Base-by-base conservation (phyloP, 2,888 invertebrate genomes). In the Oscheius sp. region DNA sequence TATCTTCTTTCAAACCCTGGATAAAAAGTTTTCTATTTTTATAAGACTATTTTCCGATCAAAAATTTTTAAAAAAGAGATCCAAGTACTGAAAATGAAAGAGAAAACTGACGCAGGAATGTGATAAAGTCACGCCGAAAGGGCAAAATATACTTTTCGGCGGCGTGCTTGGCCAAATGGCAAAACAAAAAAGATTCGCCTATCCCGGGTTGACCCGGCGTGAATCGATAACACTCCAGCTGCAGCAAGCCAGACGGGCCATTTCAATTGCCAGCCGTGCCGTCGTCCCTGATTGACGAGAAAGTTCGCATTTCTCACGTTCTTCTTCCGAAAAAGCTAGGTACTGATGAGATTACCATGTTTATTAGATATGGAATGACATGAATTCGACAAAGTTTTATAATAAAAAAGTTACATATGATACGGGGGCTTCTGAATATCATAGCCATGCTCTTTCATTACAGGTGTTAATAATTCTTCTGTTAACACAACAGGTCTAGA, bases 381-480 rank as follows among this genome's bases (percentile, higher is more conserved):
- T 15, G 42, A 12, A 27, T 29, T 6, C 6, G 52, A 29, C 52
- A 52, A 27, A 20, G 27, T 52, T 29, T 25, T 12, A 52, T 29
- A 52, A 52, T 27, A 15, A 27, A 52, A 52, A 25, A 20, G 37
- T 58, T 42, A 53, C 58, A 29, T 23, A 66, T 79, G 80, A 58
- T 82, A 97, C 81, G 93, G 92, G 0, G 96, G 95, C 85, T 96
- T 96, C 83, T 94, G 92, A 23, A 96, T 93, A 48, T 92, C 92
- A 58, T 98, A 95, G 37, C 97, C 97, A 87, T 96, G 96, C 87
- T 98, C 97, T 20, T 92, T 91, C 20, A 98, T 90, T 0, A 96
- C 96, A 1, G 96, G 95, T 2, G 93, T 92, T 52, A 98, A 89
- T 87, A 97, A 63, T 29, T 79, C 81, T 33, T 97, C 97, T 92